Evolutionary conservation across 2,888 invertebrate genomes (phyloP).

Genomic region (Parochlus steinenii): DNA sequence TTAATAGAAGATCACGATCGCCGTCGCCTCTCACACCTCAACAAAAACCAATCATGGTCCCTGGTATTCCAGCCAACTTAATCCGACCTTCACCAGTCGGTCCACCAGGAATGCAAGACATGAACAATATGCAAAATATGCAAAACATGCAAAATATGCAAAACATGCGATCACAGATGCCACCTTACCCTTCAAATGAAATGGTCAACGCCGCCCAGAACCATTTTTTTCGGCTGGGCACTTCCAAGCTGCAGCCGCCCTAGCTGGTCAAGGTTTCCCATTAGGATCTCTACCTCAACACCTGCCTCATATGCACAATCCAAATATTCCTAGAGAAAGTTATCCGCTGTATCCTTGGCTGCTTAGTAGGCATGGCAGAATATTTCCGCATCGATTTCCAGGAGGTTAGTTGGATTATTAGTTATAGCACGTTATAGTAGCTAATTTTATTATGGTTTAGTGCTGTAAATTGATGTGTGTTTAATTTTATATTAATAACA

Average conservation of each 20-base stretch:
- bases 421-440: too few relatives aligned
- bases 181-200: constrained; percentile 17
- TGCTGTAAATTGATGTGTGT: too few relatives aligned
- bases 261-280: constrained; percentile 31
- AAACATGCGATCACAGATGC: constrained; percentile 23
- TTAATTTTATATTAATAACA: too few relatives aligned
- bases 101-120: constrained; percentile 23
- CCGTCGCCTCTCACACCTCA: constrained; percentile 18
- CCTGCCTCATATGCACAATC: constrained; percentile 33
- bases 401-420: constrained; percentile 44
- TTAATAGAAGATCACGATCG: constrained; percentile 24
- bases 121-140: constrained; percentile 29
- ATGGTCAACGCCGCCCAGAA: constrained; percentile 27
- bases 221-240: constrained; percentile 46
- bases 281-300: constrained; percentile 35
- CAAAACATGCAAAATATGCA: too few relatives aligned
- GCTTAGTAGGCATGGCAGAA: constrained; percentile 63
- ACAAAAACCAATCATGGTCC: constrained; percentile 35
- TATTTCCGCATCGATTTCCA: constrained; percentile 71
- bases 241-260: constrained; percentile 57
- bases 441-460: too few relatives aligned
- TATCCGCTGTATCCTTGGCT: constrained; percentile 77
- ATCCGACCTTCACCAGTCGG: constrained; percentile 30
- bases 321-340: constrained; percentile 49
- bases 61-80: constrained; percentile 31